Evolutionary conservation across 2,797 vertebrate species (phyloP).

Genomic region (Scolopax rusticola): DNA sequence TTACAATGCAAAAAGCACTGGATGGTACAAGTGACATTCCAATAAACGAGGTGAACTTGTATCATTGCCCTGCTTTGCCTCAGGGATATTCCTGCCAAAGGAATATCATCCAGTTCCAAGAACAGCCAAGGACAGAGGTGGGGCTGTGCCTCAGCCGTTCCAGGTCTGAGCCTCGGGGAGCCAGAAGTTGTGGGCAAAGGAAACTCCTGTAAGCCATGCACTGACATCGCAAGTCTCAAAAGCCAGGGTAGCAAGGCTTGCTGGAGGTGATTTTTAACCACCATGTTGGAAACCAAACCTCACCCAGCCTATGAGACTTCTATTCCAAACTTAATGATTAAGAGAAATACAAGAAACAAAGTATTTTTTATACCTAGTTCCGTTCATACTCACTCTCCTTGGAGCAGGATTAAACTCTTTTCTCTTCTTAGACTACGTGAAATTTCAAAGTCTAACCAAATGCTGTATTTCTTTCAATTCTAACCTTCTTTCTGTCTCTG

Average conservation of each 20-base stretch:
- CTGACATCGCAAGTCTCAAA: background rate
- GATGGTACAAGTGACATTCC: conserved; percentile 63
- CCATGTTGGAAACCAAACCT: background rate
- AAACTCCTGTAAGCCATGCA: conserved; percentile 22
- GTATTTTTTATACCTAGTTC: background rate
- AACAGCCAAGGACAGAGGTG: conserved; percentile 14
- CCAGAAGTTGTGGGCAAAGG: background rate
- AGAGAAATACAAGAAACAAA: background rate
- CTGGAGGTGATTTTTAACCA: conserved; percentile 34
- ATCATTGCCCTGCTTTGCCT: conserved; percentile 58
- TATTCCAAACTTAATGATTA: background rate
- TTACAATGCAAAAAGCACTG: conserved; percentile 60
- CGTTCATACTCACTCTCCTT: background rate
- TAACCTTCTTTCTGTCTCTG: background rate
- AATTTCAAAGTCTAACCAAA: background rate
- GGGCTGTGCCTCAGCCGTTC: background rate
- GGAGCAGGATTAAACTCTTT: background rate
- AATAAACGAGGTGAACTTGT: conserved; percentile 65
- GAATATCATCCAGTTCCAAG: conserved; percentile 52
- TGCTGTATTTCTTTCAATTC: background rate
- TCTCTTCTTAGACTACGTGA: background rate
- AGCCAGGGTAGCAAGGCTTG: background rate
- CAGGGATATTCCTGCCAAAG: conserved; percentile 56
- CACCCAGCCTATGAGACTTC: background rate
- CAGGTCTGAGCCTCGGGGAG: background rate